These are phyloP conservation scores for Liasis olivaceus DNA, from an alignment of 2,797 vertebrate species.

Conservation along the genomic window DNA sequence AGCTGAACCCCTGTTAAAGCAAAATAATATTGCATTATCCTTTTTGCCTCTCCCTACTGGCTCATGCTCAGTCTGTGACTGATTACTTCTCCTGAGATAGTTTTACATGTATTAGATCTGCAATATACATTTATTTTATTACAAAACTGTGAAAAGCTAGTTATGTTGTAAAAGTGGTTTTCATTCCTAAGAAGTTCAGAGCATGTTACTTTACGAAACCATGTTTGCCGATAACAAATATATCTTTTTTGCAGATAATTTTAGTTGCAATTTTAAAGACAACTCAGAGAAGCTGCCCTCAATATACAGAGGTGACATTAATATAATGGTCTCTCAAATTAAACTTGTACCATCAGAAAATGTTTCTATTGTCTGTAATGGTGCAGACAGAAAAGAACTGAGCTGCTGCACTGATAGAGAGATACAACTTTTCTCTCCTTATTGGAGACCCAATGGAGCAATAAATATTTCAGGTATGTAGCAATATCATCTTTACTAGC, in stretches of 20 bases:
- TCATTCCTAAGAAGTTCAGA: neutral
- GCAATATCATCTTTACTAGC: neutral
- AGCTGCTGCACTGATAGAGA: slow-evolving; percentile 67
- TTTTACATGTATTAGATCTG: neutral
- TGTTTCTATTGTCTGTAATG: slow-evolving; percentile 56
- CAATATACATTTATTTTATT: neutral
- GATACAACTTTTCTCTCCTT: slow-evolving; percentile 23
- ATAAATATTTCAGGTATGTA: slow-evolving; percentile 68
- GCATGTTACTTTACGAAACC: neutral
- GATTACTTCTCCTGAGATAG: neutral
- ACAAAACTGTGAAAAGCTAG: neutral
- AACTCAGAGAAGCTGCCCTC: accelerated
- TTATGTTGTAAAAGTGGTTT: neutral
- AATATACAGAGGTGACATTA: slow-evolving; percentile 26
- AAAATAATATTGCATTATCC: neutral
- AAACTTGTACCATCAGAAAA: slow-evolving; percentile 30
- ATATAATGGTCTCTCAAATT: slow-evolving; percentile 43
- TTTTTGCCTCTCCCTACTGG: neutral
- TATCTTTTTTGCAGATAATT: slow-evolving; percentile 64
- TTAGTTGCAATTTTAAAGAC: slow-evolving; percentile 60
- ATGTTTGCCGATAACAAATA: neutral
- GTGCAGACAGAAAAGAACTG: slow-evolving; percentile 33
- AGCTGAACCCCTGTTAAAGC: neutral
- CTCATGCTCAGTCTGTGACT: neutral
- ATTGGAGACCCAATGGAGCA: slow-evolving; percentile 67